Evolutionary conservation across 2,888 invertebrate genomes (phyloP).

Genomic region (Sympetrum striolatum): DNA sequence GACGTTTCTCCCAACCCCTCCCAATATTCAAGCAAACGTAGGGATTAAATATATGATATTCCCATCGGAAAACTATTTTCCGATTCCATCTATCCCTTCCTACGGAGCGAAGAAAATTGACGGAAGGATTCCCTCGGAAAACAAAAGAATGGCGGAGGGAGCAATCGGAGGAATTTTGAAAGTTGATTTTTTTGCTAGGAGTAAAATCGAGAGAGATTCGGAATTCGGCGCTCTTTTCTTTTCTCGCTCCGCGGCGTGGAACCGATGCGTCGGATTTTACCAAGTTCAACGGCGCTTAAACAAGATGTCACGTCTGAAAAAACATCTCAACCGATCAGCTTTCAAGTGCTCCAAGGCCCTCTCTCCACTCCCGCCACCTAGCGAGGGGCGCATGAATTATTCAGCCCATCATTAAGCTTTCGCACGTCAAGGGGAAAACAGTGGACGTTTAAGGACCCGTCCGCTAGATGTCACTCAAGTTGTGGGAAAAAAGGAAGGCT

Average conservation of each 20-base stretch:
- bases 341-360: not conserved
- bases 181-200: not conserved
- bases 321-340: not conserved
- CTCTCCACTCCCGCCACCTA: not conserved
- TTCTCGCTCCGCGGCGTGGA: not conserved
- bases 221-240: not conserved
- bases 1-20: no score
- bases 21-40: no score
- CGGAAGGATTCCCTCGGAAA: no score
- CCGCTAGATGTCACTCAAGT: not conserved
- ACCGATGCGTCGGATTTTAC: not conserved
- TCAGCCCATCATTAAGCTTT: constrained; percentile 32
- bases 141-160: not conserved
- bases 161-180: not conserved
- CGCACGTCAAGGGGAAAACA: not conserved
- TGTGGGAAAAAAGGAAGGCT: not conserved
- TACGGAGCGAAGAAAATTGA: not conserved
- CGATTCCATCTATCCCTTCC: no score
- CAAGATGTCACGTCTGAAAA: not conserved
- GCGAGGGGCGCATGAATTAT: not conserved
- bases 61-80: no score
- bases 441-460: not conserved
- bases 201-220: not conserved
- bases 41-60: no score
- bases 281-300: not conserved